phyloP scores from a whole-genome alignment of 2,113 vertebrate genomes.

The Numenius arquata region DNA sequence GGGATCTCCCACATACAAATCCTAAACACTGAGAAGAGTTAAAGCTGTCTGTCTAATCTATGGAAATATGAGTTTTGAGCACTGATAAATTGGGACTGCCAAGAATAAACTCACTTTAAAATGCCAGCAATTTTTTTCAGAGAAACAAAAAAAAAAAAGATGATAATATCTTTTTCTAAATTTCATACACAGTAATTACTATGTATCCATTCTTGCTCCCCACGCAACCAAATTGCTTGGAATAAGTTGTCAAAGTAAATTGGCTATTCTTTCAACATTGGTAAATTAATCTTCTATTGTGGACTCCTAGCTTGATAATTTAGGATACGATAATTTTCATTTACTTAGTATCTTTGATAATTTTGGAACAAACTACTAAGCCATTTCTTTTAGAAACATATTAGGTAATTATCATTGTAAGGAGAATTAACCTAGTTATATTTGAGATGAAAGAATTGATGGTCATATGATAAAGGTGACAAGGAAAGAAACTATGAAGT shows the following conservation, averaged over 20 bases:
- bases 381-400: constrained; percentile 51
- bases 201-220: background rate
- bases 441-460: constrained; percentile 47
- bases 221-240: constrained; percentile 38
- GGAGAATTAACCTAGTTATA: constrained; percentile 23
- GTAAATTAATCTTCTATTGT: constrained; percentile 67
- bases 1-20: constrained; percentile 33
- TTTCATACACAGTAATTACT: constrained; percentile 55
- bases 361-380: constrained; percentile 50
- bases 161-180: constrained; percentile 31
- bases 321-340: constrained; percentile 45
- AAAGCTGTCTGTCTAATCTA: constrained; percentile 50
- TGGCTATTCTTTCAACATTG: constrained; percentile 66
- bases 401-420: constrained; percentile 52
- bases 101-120: constrained; percentile 50
- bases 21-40: constrained; percentile 49
- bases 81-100: constrained; percentile 17
- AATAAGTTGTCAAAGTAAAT: constrained; percentile 66
- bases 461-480: constrained; percentile 20
- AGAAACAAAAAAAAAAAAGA: background rate
- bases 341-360: constrained; percentile 53
- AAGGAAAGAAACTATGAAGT: constrained; percentile 23
- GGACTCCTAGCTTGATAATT: constrained; percentile 49
- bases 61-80: constrained; percentile 27
- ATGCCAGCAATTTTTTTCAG: background rate